A percentile compares a stretch with the other conserved stretches of the same genome.
These are phyloP conservation scores for Ganaspis brasiliensis DNA, from an alignment of 2,888 invertebrate genomes.

Conservation along the genomic window DNA sequence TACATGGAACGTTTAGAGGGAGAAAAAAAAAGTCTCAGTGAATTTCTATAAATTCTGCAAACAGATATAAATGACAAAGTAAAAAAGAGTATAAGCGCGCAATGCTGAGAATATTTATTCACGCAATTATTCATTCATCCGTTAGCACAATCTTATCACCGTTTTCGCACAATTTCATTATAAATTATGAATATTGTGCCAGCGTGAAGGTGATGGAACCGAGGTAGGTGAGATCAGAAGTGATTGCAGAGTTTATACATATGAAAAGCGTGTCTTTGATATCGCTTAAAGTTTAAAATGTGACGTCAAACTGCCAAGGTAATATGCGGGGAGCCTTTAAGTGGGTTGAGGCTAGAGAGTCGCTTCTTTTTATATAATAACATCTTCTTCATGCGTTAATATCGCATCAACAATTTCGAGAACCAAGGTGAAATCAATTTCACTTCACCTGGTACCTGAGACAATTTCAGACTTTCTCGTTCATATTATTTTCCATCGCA, in stretches of 20 bases:
- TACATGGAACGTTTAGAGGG: background rate
- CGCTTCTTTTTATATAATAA: conserved; percentile 51
- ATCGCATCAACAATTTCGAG: conserved; percentile 31
- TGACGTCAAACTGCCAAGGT: conserved; percentile 64
- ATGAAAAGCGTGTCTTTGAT: conserved; percentile 36
- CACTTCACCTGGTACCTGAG: background rate
- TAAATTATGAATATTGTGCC: conserved; percentile 37
- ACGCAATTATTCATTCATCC: conserved; percentile 14
- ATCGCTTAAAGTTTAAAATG: conserved; percentile 46
- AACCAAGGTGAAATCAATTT: conserved; percentile 49
- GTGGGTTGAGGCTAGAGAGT: conserved; percentile 72
- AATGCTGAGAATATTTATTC: conserved; percentile 6
- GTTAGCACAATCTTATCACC: conserved; percentile 12
- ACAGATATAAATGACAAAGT: background rate
- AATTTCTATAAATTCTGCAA: conserved; percentile 16
- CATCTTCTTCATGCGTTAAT: conserved; percentile 49
- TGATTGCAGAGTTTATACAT: conserved; percentile 9
- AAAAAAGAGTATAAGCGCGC: background rate
- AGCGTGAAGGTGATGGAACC: conserved; percentile 8
- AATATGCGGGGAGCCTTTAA: conserved; percentile 63
- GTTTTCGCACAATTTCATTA: conserved; percentile 29
- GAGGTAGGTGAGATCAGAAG: conserved; percentile 12
- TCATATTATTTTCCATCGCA: background rate
- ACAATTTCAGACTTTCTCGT: conserved; percentile 38
- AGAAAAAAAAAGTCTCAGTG: background rate